Base-by-base conservation (phyloP, 2,888 invertebrate species). In the Piscicola geometra region DNA sequence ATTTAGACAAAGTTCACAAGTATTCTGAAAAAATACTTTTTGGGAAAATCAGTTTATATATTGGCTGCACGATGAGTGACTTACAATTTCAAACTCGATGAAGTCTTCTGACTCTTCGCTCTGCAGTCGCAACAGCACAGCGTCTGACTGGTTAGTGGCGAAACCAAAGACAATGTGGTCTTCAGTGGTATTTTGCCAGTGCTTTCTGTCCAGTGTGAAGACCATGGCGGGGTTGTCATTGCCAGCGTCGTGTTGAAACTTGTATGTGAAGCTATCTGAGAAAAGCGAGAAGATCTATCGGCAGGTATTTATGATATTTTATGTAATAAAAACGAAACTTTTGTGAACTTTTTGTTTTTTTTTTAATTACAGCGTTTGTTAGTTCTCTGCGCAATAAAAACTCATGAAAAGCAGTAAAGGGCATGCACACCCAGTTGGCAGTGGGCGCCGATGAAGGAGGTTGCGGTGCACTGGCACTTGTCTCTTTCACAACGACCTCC, bases 251-350 rank as follows among this genome's bases (percentile, higher is more conserved):
- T 92, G 91, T 0, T 95, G 94, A 84, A 97, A 98, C 85, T 93
- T 92, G 85, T 94, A 97, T 0, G 95, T 92, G 80, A 93, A 91
- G 2, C 95, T 94, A 86, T 95, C 97, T 97, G 88, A n/a, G n/a
- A n/a, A n/a, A n/a, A n/a, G n/a, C n/a, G n/a, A n/a, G n/a, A n/a
- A n/a, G n/a, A n/a, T n/a, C n/a, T n/a, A n/a, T n/a, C n/a, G n/a
- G n/a, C n/a, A n/a, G n/a, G n/a, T n/a, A n/a, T n/a, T n/a, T n/a
- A n/a, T n/a, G n/a, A n/a, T n/a, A n/a, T n/a, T n/a, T n/a, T n/a
- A n/a, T n/a, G n/a, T n/a, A n/a, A n/a, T n/a, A n/a, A n/a, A n/a
- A n/a, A n/a, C n/a, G n/a, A n/a, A n/a, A n/a, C n/a, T n/a, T n/a
- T n/a, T n/a, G n/a, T n/a, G n/a, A n/a, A n/a, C n/a, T n/a, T n/a